Base-by-base conservation (phyloP, 2,797 vertebrate species). In the Strix occidentalis region DNA sequence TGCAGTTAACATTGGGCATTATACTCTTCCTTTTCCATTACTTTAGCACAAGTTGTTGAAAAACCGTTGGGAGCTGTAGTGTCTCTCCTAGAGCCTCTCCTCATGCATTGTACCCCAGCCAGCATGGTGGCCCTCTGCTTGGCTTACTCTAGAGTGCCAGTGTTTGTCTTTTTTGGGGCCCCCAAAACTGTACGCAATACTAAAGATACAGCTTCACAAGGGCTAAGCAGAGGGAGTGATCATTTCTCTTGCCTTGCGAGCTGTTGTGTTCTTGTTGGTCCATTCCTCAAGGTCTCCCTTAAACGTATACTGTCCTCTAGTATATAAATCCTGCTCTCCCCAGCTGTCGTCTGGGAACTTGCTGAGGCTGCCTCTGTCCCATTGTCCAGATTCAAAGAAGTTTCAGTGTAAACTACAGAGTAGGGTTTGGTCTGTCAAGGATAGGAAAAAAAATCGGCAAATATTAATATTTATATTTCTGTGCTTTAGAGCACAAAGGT, bases 31-130 rank as follows among this genome's bases (percentile, higher is more conserved):
- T 63, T 93, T 71, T 77, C 35, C 5, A 1, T 58, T 25, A 4
- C 61, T 87, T 75, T 1, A 57, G 61, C 45, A 39, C 20, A 23
- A 45, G n/a, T 48, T 70, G 9, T 26, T 65, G 72, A 21, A n/a
- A 31, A 54, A 2, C 51, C 17, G 6, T 31, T 57, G 65, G 61
- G 61, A 78, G 37, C 12, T 37, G 51, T 3, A 28, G 54, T 4
- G 54, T 11, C 24, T 10, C 51, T 46, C 18, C 28, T 13, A 5
- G 37, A 58, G 51, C 43, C 37, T 28, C 35, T 33, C 37, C 70
- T 14, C 17, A 9, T 23, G 11, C 0, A 0, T 33, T 39, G 43
- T 53, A 16, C 35, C n/a, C 26, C 50, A 5, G 1, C 9, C 68
- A 50, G 24, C 16, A 1, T 0, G 1, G 48, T 25, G 74, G 17